Evolutionary conservation across 2,888 invertebrate genomes (phyloP).

Genomic region (Tenthredo scrophulariae): DNA sequence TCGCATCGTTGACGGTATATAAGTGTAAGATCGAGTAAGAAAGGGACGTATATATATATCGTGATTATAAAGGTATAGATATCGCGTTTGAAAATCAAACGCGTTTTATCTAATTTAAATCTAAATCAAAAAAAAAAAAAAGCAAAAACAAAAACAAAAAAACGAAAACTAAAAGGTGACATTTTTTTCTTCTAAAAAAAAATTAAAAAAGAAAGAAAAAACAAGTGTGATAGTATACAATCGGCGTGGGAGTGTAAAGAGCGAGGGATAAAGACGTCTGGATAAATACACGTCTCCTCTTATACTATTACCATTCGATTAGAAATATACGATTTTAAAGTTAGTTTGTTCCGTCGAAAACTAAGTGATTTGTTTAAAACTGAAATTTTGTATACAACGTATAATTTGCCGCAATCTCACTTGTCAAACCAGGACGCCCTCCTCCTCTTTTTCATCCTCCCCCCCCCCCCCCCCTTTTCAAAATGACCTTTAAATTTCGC

Average conservation of each 20-base stretch:
- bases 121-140: background rate
- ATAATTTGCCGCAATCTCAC: background rate
- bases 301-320: background rate
- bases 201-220: background rate
- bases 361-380: background rate
- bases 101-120: background rate
- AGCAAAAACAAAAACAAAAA: too few relatives aligned
- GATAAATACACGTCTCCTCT: background rate
- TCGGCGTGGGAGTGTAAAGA: background rate
- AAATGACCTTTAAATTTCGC: conserved; percentile 68
- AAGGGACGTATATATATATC: background rate
- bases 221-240: background rate
- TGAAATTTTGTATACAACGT: background rate
- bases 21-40: background rate
- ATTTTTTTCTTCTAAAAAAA: too few relatives aligned
- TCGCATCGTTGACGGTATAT: background rate
- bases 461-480: conserved; percentile 14
- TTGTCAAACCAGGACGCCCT: background rate
- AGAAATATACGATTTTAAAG: background rate
- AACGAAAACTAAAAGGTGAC: too few relatives aligned
- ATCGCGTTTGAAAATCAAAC: background rate
- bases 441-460: background rate
- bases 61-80: background rate
- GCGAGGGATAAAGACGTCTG: background rate
- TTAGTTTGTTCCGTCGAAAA: background rate